Conservation (phyloP, 2,797 vertebrate genomes). For the Crypturellus tataupa region DNA sequence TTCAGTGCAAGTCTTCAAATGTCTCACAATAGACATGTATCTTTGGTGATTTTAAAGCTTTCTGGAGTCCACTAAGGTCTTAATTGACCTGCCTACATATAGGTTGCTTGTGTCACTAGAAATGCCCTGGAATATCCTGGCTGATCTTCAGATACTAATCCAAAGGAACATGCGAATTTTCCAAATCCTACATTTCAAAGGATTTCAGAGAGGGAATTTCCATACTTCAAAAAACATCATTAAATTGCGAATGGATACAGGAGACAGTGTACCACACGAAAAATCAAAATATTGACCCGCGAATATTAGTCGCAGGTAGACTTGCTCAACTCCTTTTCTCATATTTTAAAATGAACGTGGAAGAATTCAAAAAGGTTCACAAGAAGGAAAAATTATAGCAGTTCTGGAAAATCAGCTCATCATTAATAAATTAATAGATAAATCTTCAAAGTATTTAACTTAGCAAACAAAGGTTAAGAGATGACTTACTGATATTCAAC, state of each 20-base stretch:
- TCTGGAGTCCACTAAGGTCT: neutral
- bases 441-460: neutral
- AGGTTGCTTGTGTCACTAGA: neutral
- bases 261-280: neutral
- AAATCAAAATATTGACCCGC: neutral
- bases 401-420: neutral
- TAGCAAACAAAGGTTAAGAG: neutral
- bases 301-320: neutral
- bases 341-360: neutral
- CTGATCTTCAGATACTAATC: neutral
- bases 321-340: neutral
- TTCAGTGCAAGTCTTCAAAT: too few species aligned
- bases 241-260: rapidly evolving
- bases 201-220: neutral
- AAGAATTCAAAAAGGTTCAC: neutral
- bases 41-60: neutral
- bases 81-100: neutral
- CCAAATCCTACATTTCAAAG: neutral
- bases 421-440: neutral
- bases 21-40: neutral
- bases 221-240: neutral
- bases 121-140: neutral
- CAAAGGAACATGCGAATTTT: neutral
- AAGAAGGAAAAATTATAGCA: neutral
- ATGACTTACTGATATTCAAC: neutral